Percentiles rank a stretch among this genome's conserved stretches.
phyloP scores from a whole-genome alignment of 2,113 vertebrate genomes.

The Megaptera novaeangliae region DNA sequence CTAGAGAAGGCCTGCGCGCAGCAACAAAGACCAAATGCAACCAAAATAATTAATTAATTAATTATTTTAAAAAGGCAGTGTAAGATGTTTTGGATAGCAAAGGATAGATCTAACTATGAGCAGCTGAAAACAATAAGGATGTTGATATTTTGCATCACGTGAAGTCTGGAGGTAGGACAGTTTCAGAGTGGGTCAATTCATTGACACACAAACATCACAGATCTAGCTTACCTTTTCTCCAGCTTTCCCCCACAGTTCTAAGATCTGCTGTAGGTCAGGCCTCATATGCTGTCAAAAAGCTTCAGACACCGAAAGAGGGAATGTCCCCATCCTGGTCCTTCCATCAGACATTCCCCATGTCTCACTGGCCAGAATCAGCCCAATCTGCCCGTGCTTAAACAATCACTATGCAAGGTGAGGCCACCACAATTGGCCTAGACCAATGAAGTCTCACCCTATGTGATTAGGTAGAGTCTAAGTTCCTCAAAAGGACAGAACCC shows the following conservation, averaged over 20 bases:
- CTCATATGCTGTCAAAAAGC: neutral
- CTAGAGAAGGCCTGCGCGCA: no score
- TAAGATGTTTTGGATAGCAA: neutral
- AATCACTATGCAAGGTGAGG: neutral
- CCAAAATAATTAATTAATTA: no score
- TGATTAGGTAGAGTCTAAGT: neutral
- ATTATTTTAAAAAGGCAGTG: rapidly evolving
- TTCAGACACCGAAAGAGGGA: neutral
- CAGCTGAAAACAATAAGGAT: neutral
- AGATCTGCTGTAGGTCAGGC: neutral
- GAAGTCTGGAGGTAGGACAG: neutral
- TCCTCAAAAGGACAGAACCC: neutral
- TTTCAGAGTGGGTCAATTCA: neutral
- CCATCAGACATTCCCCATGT: neutral
- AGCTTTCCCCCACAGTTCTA: neutral
- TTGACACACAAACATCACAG: neutral
- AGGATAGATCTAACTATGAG: neutral
- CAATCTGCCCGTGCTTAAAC: neutral
- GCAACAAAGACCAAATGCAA: no score
- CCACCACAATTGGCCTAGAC: neutral
- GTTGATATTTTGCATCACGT: neutral
- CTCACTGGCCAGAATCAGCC: neutral
- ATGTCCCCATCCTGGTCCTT: neutral
- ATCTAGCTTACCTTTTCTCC: neutral
- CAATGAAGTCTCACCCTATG: neutral